These are phyloP conservation scores for Dryomyza anilis DNA, from an alignment of 2,888 invertebrate genomes.

Conservation along the genomic window DNA sequence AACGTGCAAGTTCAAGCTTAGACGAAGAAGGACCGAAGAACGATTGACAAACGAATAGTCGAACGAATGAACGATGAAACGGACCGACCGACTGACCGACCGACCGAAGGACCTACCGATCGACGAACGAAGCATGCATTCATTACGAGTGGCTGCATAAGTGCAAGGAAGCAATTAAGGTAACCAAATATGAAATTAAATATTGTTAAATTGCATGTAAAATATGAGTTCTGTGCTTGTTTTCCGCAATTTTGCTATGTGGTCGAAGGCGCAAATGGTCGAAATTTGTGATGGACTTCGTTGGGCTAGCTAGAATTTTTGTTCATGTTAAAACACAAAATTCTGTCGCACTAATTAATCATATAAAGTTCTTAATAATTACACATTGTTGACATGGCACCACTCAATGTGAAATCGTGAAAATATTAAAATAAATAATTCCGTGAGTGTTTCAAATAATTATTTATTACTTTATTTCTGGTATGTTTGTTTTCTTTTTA, in stretches of 20 bases:
- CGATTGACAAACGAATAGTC: background rate
- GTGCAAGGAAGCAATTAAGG: slow-evolving; percentile 26
- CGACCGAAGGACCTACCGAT: background rate
- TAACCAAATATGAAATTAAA: background rate
- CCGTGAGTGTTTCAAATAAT: slow-evolving; percentile 39
- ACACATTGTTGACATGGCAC: slow-evolving; percentile 13
- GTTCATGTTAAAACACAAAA: too few relatives aligned
- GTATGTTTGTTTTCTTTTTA: too few relatives aligned
- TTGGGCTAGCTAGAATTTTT: too few relatives aligned
- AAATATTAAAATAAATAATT: slow-evolving; percentile 27
- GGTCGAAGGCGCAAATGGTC: too few relatives aligned
- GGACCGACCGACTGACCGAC: background rate
- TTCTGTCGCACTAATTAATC: slow-evolving; percentile 46
- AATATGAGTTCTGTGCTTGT: background rate
- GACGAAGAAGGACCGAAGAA: too few relatives aligned
- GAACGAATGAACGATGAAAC: too few relatives aligned
- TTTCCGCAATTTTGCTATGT: too few relatives aligned
- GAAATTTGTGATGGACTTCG: too few relatives aligned
- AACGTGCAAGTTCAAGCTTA: slow-evolving; percentile 23
- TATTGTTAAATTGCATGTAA: background rate
- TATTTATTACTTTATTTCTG: slow-evolving; percentile 22
- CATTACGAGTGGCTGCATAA: slow-evolving; percentile 7
- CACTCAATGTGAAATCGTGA: background rate
- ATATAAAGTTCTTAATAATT: slow-evolving; percentile 34
- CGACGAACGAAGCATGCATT: slow-evolving; percentile 21